Percentiles rank a stretch among this genome's conserved stretches.
Evolutionary conservation across 2,113 vertebrate genomes (phyloP).

Genomic region (Mellivora capensis): DNA sequence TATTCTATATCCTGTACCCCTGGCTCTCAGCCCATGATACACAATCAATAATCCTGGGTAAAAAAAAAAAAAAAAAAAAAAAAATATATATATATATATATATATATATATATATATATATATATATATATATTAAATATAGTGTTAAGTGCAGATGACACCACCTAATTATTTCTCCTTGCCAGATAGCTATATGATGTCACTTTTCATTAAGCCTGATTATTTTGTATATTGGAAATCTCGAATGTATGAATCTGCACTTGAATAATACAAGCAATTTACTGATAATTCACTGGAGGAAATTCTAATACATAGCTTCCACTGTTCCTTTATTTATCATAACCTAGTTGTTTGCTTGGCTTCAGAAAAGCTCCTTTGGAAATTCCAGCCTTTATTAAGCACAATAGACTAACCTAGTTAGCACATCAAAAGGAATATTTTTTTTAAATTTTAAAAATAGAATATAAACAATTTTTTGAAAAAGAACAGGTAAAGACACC

Average conservation of each 20-base stretch:
- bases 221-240: neutral
- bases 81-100: too few species aligned
- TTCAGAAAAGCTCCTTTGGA: neutral
- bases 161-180: neutral
- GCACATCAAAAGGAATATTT: slow-evolving; percentile 22
- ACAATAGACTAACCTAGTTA: neutral
- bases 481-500: neutral
- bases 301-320: neutral
- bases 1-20: neutral
- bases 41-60: neutral
- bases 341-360: neutral
- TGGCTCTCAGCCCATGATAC: neutral
- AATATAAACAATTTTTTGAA: neutral
- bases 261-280: neutral
- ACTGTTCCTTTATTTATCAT: neutral
- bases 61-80: neutral
- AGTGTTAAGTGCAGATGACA: neutral
- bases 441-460: neutral
- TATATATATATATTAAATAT: neutral
- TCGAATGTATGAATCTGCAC: neutral
- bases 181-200: neutral
- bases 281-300: neutral
- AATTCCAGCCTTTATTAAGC: slow-evolving; percentile 18
- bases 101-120: too few species aligned
- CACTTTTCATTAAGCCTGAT: neutral